Base-by-base conservation (phyloP, 2,113 vertebrate genomes). In the Podilymbus podiceps region DNA sequence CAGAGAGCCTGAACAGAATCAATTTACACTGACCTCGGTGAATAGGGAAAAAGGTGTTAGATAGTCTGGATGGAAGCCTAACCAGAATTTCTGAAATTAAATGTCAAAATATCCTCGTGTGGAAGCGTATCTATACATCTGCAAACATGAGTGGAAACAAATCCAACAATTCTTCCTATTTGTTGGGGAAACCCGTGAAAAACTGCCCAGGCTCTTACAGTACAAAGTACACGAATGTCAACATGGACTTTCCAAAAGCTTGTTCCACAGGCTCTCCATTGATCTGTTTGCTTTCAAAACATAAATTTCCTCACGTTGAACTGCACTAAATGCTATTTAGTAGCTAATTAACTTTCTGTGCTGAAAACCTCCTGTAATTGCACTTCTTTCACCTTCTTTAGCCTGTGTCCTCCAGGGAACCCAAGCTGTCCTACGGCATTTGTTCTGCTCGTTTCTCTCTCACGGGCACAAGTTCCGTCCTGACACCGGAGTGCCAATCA, bases 311-410 rank as follows among this genome's bases (percentile, higher is more conserved):
- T 89, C 79, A 33, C 38, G 56, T 20, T 79, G 93, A 97, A 94
- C 95, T 72, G 96, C 76, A 94, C 97, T 98, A 98, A 98, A 97
- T 33, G 97, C 98, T 98, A 90, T 97, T 98, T 97, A 98, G 98
- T 96, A 97, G 97, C 98, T 98, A 98, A 98, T 98, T 98, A 98
- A 97, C 98, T 97, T 98, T 97, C 97, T 73, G 74, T 42, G 97
- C 95, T 76, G 97, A 96, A 98, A 98, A 97, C 92, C 94, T 97
- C 95, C 96, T 97, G 95, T 98, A 98, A 98, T 97, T 98, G 98
- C 95, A 80, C 88, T 59, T 97, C 88, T 93, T 95, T 97, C 96
- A 96, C 96, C 90, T 98, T 50, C 96, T 90, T 25, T 85, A 80
- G 94, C 95, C 88, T 2, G 44, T 18, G 78, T 90, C 96, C 98